Evolutionary conservation across 2,888 invertebrate species (phyloP).

Genomic region (Pantelozetes paolii): DNA sequence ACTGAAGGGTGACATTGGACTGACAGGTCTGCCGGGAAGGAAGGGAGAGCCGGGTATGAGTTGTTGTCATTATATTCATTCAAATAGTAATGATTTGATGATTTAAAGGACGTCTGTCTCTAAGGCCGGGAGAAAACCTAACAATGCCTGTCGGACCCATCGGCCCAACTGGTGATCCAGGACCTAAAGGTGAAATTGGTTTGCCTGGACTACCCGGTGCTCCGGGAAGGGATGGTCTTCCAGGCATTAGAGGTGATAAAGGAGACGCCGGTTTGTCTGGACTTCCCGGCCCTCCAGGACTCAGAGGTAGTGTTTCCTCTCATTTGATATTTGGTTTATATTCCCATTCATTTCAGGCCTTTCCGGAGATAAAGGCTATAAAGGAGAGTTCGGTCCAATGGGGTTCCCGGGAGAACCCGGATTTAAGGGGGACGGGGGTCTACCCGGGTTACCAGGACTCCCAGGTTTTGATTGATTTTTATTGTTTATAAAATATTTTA

Average conservation of each 20-base stretch:
- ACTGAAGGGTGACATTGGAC: constrained; percentile 42
- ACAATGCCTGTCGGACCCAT: constrained; percentile 55
- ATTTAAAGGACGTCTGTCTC: neutral
- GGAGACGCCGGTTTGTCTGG: constrained; percentile 46
- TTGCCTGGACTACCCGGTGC: constrained; percentile 59
- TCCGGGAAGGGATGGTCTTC: constrained; percentile 51
- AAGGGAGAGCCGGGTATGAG: constrained; percentile 46
- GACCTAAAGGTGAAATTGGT: constrained; percentile 51
- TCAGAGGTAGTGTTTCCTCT: constrained; percentile 42
- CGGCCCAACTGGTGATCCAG: constrained; percentile 52
- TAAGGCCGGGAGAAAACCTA: neutral
- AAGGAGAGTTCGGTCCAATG: constrained; percentile 46
- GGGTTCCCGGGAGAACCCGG: constrained; percentile 47
- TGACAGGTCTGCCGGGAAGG: constrained; percentile 46
- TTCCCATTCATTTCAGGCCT: constrained; percentile 58
- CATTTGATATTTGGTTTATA: constrained; percentile 44
- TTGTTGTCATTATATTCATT: no score
- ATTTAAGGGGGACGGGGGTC: constrained; percentile 47
- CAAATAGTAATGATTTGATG: no score
- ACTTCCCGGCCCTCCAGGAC: constrained; percentile 68
- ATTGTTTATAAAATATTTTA: neutral
- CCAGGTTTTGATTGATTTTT: constrained; percentile 62
- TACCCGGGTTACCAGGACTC: constrained; percentile 61
- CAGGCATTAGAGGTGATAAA: constrained; percentile 50
- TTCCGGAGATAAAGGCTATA: constrained; percentile 55